Percentiles rank a stretch among this genome's conserved stretches.
phyloP scores from a whole-genome alignment of 2,797 vertebrate species.

The Sciurus vulgaris region DNA sequence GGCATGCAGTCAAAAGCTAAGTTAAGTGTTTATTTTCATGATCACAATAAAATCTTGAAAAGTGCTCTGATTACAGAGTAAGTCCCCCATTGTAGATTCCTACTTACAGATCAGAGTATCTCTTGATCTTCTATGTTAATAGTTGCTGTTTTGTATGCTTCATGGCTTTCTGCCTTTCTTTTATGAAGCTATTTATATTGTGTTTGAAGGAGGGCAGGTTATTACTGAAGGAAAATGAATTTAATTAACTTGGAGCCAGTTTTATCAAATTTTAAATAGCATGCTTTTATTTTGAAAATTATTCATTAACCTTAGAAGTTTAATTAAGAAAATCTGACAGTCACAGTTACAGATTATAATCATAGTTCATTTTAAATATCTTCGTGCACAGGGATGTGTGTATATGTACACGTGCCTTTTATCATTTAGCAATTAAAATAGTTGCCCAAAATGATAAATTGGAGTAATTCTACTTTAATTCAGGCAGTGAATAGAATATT shows the following conservation, averaged over 20 bases:
- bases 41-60: not conserved
- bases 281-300: conserved; percentile 74
- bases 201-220: conserved; percentile 52
- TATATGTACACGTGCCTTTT: not conserved
- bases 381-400: not conserved
- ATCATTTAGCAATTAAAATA: conserved; percentile 40
- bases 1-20: not conserved
- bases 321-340: conserved; percentile 63
- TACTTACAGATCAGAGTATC: not conserved
- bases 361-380: conserved; percentile 59
- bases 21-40: not conserved
- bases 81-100: not conserved
- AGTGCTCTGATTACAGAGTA: not conserved
- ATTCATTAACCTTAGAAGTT: conserved; percentile 63
- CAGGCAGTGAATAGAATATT: not conserved
- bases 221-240: conserved; percentile 67
- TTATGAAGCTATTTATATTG: conserved; percentile 36
- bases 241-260: conserved; percentile 74
- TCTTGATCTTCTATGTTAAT: conserved; percentile 33
- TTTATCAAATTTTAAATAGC: conserved; percentile 71
- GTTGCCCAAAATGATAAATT: conserved; percentile 22
- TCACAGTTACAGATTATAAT: conserved; percentile 66
- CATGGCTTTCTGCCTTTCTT: conserved; percentile 6
- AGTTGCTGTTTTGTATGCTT: conserved; percentile 10
- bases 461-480: conserved; percentile 34